Percentiles rank a stretch among this genome's conserved stretches.
Conservation (phyloP, 2,888 invertebrate species). For the Leptinotarsa rubiginosa region DNA sequence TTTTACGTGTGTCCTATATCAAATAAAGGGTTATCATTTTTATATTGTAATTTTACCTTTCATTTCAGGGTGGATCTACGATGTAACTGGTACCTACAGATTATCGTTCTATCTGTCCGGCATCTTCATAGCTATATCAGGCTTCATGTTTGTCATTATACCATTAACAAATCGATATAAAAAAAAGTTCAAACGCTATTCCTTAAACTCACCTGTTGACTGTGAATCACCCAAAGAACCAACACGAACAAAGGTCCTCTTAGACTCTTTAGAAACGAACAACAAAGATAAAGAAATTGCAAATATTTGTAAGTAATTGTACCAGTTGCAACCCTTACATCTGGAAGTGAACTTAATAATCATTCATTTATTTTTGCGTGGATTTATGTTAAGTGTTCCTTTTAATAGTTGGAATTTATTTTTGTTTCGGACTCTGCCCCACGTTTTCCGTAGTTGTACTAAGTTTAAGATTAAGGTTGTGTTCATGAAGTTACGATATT, state of each 20-base stretch:
- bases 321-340: not conserved
- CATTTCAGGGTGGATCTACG: slow-evolving; percentile 81
- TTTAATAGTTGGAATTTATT: not conserved
- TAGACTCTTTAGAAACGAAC: slow-evolving; percentile 1
- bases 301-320: not conserved
- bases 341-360: slow-evolving; percentile 14
- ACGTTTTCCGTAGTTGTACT: no score
- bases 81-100: slow-evolving; percentile 81
- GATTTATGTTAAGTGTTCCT: not conserved
- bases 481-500: no score
- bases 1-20: no score
- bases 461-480: no score
- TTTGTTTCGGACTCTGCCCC: not conserved
- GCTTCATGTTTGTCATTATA: slow-evolving; percentile 70
- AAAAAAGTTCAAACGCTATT: slow-evolving; percentile 9
- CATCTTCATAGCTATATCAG: slow-evolving; percentile 81
- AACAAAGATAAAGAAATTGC: not conserved
- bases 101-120: slow-evolving; percentile 86
- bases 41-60: not conserved
- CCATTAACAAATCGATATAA: slow-evolving; percentile 61
- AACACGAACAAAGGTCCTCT: slow-evolving; percentile 33
- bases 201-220: slow-evolving; percentile 11
- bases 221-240: slow-evolving; percentile 48
- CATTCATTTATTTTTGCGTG: not conserved
- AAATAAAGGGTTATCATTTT: no score